phyloP scores from a whole-genome alignment of 2,113 vertebrate species.

The Cottus gobio region DNA sequence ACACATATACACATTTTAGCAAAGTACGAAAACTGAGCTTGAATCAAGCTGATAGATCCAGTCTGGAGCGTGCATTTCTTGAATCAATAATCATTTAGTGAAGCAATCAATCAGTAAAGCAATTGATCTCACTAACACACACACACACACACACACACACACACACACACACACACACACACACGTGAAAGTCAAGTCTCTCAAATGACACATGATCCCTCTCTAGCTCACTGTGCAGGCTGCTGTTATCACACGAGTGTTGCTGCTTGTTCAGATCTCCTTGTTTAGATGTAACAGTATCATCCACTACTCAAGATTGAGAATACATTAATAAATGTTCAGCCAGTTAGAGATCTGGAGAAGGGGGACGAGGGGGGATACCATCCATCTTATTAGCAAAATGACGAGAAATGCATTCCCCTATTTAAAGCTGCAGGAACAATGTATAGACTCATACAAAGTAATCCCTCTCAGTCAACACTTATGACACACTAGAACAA shows the following conservation, averaged over 20 bases:
- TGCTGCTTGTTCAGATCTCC: background rate
- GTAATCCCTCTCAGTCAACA: too few species aligned
- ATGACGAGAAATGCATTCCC: too few species aligned
- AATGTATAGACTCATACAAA: too few species aligned
- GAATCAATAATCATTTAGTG: constrained; percentile 34
- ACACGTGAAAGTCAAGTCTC: background rate
- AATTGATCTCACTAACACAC: constrained; percentile 8
- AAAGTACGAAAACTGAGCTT: background rate
- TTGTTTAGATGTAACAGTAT: background rate
- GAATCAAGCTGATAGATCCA: background rate
- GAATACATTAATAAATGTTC: background rate
- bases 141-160: background rate
- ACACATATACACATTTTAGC: background rate
- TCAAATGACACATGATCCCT: constrained; percentile 10
- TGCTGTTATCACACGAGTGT: background rate
- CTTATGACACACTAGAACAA: too few species aligned
- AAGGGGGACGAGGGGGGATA: background rate
- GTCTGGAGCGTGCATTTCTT: constrained; percentile 19
- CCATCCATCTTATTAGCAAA: background rate
- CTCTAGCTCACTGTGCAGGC: constrained; percentile 4
- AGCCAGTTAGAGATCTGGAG: background rate
- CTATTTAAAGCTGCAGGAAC: too few species aligned
- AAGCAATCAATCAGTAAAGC: constrained; percentile 14
- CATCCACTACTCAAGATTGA: background rate
- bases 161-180: background rate